Percentiles rank a stretch among this genome's conserved stretches.
These are phyloP conservation scores for Apis mellifera DNA, from an alignment of 1,140 invertebrate genomes.

Conservation along the genomic window DNA sequence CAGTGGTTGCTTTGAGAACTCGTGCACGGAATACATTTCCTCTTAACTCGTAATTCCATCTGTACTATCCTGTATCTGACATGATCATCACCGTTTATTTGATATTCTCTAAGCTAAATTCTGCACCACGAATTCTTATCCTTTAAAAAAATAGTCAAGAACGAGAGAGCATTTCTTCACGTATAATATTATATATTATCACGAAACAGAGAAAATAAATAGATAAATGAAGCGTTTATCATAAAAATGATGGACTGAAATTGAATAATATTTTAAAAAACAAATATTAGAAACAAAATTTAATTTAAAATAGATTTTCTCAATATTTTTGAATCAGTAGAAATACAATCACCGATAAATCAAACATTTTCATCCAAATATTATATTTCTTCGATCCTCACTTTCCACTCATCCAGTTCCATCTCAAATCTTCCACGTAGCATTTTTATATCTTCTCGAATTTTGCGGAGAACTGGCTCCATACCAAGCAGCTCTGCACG, in stretches of 20 bases:
- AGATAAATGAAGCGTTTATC: too few species aligned
- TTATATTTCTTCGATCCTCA: not conserved
- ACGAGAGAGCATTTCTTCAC: too few species aligned
- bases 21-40: constrained; percentile 13
- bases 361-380: not conserved
- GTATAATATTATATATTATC: too few species aligned
- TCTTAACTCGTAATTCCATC: constrained; percentile 6
- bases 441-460: constrained; percentile 37
- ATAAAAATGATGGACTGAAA: too few species aligned
- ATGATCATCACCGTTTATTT: not conserved
- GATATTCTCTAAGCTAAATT: not conserved
- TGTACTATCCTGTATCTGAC: too few species aligned
- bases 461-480: constrained; percentile 40
- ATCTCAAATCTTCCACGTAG: not conserved
- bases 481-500: constrained; percentile 42
- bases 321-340: too few species aligned
- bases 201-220: too few species aligned
- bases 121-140: not conserved
- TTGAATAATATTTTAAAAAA: too few species aligned
- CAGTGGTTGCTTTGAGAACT: constrained; percentile 10
- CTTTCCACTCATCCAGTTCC: not conserved
- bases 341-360: not conserved
- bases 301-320: too few species aligned
- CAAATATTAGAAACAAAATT: too few species aligned
- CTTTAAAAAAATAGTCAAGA: too few species aligned